Percentiles rank a stretch among this genome's conserved stretches.
phyloP scores from a whole-genome alignment of 2,113 vertebrate species.

The Malurus cyaneus region DNA sequence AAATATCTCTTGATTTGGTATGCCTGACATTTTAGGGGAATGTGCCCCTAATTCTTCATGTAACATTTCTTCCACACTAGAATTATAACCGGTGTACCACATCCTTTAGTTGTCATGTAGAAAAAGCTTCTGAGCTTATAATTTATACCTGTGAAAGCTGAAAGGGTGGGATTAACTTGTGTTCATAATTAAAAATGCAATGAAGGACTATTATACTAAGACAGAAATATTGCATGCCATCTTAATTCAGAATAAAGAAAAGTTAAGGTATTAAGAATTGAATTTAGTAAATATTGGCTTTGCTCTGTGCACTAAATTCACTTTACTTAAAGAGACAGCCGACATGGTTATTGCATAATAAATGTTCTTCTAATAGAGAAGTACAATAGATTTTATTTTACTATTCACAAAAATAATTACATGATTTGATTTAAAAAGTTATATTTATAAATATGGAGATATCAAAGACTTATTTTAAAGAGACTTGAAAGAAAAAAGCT shows the following conservation, averaged over 20 bases:
- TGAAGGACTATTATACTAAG: background rate
- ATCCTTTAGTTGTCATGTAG: background rate
- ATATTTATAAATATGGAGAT: background rate
- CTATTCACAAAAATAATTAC: background rate
- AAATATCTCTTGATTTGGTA: conserved; percentile 3
- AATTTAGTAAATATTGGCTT: background rate
- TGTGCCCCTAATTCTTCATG: background rate
- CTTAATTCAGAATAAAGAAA: background rate
- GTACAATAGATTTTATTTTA: background rate
- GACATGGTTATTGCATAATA: background rate
- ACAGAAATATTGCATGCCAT: background rate
- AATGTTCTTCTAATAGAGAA: background rate
- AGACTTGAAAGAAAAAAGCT: background rate
- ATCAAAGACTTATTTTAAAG: conserved; percentile 7
- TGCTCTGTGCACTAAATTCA: background rate
- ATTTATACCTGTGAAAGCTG: background rate
- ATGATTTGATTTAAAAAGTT: background rate
- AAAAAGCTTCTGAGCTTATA: background rate
- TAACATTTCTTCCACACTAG: background rate
- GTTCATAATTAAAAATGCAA: background rate
- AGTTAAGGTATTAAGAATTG: background rate
- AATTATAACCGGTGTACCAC: background rate
- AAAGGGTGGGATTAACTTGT: background rate
- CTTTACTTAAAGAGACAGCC: background rate
- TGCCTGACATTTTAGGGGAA: conserved; percentile 1